Evolutionary conservation across 2,797 vertebrate species (phyloP), one percentile per base, ranked within the genome.

Genomic region (Selene dorsalis): DNA sequence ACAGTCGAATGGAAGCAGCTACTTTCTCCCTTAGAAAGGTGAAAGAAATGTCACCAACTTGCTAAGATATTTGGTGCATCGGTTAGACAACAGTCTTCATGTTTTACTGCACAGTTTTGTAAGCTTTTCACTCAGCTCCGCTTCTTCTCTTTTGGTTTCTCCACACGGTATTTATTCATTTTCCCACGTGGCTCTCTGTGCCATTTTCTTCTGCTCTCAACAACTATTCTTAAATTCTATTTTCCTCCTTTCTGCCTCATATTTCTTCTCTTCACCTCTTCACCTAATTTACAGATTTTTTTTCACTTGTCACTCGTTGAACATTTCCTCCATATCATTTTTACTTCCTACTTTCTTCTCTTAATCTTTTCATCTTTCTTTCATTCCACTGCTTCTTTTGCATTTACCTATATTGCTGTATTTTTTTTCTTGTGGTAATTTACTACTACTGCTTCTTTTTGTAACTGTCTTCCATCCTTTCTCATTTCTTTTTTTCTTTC

Each of bases 1-100:
- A 88, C 85, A 86, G 81, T 5, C 61, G 52, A 84, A 74, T 79
- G 69, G 80, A 87, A 86, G 85, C 84, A 85, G 84, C 78, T 82
- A 81, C 82, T 66, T 87, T 79, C 66, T 80, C 77, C 64, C 52
- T 61, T 61, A 76, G 57, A 77, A 77, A 80, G 67, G 78, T 83
- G 75, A 79, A 73, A 69, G 55, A 85, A 77, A 70, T 71, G 85
- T 66, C 67, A 81, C 61, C 66, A 30, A 62, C 67, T 75, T 32
- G 28, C 68, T 7, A 18, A 73, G 57, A 74, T 84, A 53, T 75
- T 65, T 50, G 35, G 30, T 59, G 69, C 76, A 63, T 75, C 79
- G 66, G 77, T 64, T 65, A 60, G 70, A 79, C 61, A 70, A 61
- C 64, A 50, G 55, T 32, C 53, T 68, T 69, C 41, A n/a, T 58